Conservation (phyloP, 1,140 invertebrate species). For the Octopus sinensis region DNA sequence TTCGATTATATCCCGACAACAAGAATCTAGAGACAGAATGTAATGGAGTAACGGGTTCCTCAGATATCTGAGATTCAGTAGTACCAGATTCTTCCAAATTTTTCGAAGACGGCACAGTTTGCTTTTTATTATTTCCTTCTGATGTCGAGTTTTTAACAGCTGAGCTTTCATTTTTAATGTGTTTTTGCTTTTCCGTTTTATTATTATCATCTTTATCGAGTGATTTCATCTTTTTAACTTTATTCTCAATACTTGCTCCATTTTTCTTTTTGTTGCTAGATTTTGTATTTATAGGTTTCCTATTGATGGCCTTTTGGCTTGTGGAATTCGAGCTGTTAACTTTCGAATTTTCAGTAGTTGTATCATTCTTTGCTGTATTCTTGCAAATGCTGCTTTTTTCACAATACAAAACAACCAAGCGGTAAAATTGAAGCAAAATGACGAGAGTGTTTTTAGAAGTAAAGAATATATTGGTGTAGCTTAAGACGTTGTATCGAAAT, state of each 20-base stretch:
- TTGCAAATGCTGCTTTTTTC: neutral
- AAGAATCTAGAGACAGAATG: too few relatives aligned
- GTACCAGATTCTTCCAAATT: too few relatives aligned
- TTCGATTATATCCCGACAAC: too few relatives aligned
- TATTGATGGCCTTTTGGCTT: neutral
- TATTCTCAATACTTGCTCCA: neutral
- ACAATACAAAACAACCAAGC: constrained; percentile 35
- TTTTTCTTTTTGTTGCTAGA: neutral
- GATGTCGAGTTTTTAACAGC: too few relatives aligned
- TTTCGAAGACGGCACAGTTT: too few relatives aligned
- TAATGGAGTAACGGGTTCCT: too few relatives aligned
- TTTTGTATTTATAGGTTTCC: neutral
- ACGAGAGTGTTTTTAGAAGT: constrained; percentile 83
- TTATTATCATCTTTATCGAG: too few relatives aligned
- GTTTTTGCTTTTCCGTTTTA: too few relatives aligned
- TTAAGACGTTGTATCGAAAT: constrained; percentile 77
- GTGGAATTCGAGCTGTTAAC: neutral
- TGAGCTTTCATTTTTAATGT: too few relatives aligned
- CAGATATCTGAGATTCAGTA: too few relatives aligned
- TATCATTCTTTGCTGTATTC: neutral
- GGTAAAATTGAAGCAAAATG: constrained; percentile 64
- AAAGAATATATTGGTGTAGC: constrained; percentile 86
- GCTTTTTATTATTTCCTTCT: too few relatives aligned
- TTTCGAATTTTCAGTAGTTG: neutral
- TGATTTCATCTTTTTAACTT: neutral